Conservation (phyloP, 1,140 invertebrate genomes). For the Drosophila pseudoananassae region DNA sequence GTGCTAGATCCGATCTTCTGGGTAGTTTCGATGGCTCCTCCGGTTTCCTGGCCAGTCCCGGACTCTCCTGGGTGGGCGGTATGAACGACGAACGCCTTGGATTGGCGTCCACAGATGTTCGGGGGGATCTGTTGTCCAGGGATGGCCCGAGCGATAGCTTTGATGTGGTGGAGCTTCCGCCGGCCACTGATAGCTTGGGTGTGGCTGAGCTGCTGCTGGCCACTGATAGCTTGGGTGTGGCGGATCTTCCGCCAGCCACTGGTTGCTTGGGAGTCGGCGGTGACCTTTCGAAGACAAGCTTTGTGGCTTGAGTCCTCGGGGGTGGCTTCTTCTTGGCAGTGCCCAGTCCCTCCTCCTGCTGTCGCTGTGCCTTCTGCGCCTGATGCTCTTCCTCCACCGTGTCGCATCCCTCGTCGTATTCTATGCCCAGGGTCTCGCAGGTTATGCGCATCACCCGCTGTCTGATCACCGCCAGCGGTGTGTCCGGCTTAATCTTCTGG, state of each 20-base stretch:
- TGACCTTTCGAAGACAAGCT: conserved; percentile 32
- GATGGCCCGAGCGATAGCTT: not conserved
- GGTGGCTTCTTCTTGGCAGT: conserved; percentile 6
- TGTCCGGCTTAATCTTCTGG: conserved; percentile 71
- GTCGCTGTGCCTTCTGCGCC: not conserved
- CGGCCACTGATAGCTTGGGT: no score
- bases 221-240: no score
- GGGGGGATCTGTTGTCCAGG: not conserved
- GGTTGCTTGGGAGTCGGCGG: conserved; percentile 16
- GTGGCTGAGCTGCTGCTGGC: no score
- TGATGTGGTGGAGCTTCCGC: not conserved
- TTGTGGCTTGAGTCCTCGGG: conserved; percentile 1
- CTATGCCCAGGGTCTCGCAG: conserved; percentile 74
- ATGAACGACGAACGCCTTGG: conserved; percentile 33
- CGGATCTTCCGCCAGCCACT: no score
- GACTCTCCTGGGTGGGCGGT: conserved; percentile 5
- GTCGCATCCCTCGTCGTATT: conserved; percentile 34
- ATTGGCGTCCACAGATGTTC: not conserved
- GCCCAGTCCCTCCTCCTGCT: not conserved
- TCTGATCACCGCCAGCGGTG: conserved; percentile 71
- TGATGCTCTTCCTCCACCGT: not conserved
- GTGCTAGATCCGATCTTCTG: not conserved
- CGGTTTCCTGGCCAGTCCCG: not conserved
- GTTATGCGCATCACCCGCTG: conserved; percentile 71
- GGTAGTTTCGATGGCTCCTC: not conserved